Evolutionary conservation across 1,140 invertebrate genomes (phyloP).

Genomic region (Leptestheria dahalacensis): DNA sequence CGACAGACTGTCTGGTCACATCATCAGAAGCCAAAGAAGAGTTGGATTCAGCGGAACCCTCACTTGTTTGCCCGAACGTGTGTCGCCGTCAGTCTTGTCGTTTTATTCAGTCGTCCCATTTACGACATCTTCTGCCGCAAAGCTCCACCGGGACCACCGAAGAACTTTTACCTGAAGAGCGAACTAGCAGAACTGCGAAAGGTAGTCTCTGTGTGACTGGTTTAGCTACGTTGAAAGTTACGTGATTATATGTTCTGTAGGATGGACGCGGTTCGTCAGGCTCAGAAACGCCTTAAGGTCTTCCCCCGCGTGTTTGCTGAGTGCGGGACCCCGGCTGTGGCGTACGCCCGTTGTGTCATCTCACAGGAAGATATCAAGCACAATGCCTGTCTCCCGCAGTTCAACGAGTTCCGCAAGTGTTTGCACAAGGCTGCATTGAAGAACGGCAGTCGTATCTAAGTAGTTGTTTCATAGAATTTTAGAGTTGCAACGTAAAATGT

Average conservation of each 20-base stretch:
- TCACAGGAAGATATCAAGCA: constrained; percentile 48
- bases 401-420: constrained; percentile 52
- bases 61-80: constrained; percentile 32
- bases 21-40: constrained; percentile 9
- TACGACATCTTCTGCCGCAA: constrained; percentile 42
- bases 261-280: constrained; percentile 65
- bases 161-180: too few relatives aligned
- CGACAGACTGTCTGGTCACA: constrained; percentile 12
- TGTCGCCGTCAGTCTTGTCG: constrained; percentile 29
- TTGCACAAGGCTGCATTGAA: constrained; percentile 30
- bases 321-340: constrained; percentile 45
- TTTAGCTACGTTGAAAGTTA: not conserved
- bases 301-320: constrained; percentile 54
- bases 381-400: constrained; percentile 55
- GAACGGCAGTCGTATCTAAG: constrained; percentile 18
- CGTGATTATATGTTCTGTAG: not conserved
- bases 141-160: too few relatives aligned
- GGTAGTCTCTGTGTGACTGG: not conserved
- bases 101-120: constrained; percentile 50
- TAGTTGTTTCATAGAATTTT: constrained; percentile 5
- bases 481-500: not conserved
- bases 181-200: not conserved
- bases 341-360: constrained; percentile 62
- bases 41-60: constrained; percentile 37
- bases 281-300: constrained; percentile 47